Base-by-base conservation (phyloP, 2,797 vertebrate genomes). In the Acestrorhynchus altus region DNA sequence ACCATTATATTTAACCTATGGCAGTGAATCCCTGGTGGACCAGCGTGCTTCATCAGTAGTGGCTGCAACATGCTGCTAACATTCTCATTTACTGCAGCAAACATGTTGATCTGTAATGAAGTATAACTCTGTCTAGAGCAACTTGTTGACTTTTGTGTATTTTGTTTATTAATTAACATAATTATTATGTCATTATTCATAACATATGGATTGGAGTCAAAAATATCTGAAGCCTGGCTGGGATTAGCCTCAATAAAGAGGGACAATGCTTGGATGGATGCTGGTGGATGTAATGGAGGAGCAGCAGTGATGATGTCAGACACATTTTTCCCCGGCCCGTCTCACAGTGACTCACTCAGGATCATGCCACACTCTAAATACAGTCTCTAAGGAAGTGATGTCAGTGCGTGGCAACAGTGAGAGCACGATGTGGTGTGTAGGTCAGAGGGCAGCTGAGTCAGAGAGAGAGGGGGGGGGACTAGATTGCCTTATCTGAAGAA, bases 321-420 rank as follows among this genome's bases (percentile, higher is more conserved):
- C 40, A 46, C 57, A 60, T 63, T 66, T 59, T 44, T 59, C 54
- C 1, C 70, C 31, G 54, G 46, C 44, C 72, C 24, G 47, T 66
- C 71, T 68, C 74, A 72, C 56, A 69, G 76, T 80, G 81, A 78
- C 72, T 76, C 78, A 72, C 42, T 61, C 63, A 65, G 72, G 70
- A 82, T 64, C 72, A 76, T 61, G 51, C 66, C 72, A 81, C 49
- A 57, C 47, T 66, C 74, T 82, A 74, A 82, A 77, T 80, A 78
- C 46, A 15, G 44, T 73, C 72, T 83, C 80, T 78, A 73, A 73
- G 80, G 81, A 72, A 76, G 78, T 83, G 78, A 84, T 80, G 77
- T 83, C 78, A 83, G 67, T 24, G 4, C 7, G 42, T 66, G 66
- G 74, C 52, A 39, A 44, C 28, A 69, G 44, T 20, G 20, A 68